Evolutionary conservation across 2,888 invertebrate species (phyloP).

Genomic region (Acholoe squamosa): DNA sequence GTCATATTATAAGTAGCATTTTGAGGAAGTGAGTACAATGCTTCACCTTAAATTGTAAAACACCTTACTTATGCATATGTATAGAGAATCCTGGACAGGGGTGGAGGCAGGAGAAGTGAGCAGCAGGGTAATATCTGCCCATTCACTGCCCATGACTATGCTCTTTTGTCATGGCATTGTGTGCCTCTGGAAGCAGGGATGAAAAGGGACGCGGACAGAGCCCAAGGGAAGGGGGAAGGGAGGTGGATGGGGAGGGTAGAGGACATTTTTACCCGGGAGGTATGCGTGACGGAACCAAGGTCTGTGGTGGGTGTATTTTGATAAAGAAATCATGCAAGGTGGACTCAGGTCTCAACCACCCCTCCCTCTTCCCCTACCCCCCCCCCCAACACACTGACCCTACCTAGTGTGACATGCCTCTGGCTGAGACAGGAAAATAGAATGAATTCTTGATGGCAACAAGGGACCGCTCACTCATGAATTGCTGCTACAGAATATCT

Average conservation of each 20-base stretch:
- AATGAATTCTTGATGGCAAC: neutral
- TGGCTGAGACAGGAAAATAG: neutral
- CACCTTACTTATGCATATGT: too few relatives aligned
- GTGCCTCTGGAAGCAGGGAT: neutral
- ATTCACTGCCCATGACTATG: slow-evolving; percentile 24
- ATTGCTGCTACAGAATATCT: too few relatives aligned
- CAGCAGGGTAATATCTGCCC: slow-evolving; percentile 6
- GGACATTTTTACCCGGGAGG: neutral
- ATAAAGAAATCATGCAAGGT: slow-evolving; percentile 59
- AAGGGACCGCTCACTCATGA: neutral
- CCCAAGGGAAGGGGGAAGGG: neutral
- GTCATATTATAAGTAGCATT: too few relatives aligned
- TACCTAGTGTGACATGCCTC: neutral
- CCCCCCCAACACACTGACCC: slow-evolving; percentile 1
- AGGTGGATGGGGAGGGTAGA: neutral
- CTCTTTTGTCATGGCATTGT: slow-evolving; percentile 45
- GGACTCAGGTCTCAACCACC: neutral
- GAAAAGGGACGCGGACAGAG: slow-evolving; percentile 32
- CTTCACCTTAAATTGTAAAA: too few relatives aligned
- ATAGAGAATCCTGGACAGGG: too few relatives aligned
- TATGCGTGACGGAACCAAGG: slow-evolving; percentile 33
- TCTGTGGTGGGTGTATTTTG: slow-evolving; percentile 12
- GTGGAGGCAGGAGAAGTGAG: neutral
- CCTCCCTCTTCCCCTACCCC: neutral
- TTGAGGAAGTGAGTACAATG: too few relatives aligned